Conservation (phyloP, 2,888 invertebrate genomes). For the Tiliacea citrago region DNA sequence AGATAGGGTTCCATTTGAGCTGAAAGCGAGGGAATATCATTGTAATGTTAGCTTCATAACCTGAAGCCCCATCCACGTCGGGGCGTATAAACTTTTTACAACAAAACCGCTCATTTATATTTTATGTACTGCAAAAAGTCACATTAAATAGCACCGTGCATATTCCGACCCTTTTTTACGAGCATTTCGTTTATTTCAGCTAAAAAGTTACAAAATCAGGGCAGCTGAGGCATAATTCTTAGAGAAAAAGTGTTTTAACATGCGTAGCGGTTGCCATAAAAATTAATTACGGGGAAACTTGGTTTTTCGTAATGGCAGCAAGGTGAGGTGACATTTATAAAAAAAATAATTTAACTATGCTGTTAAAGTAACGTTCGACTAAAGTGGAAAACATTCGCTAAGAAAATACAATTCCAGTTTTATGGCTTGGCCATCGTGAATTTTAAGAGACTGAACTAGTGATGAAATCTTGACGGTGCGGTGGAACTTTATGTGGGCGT, state of each 20-base stretch:
- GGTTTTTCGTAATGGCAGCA: conserved; percentile 57
- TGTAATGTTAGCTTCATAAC: conserved; percentile 42
- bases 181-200: conserved; percentile 61
- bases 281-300: conserved; percentile 65
- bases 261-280: conserved; percentile 61
- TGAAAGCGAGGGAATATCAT: conserved; percentile 21
- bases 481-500: conserved; percentile 43
- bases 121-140: conserved; percentile 66
- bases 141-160: conserved; percentile 60
- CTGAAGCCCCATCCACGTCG: conserved; percentile 36
- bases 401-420: conserved; percentile 57
- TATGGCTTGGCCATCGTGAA: conserved; percentile 41
- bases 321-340: conserved; percentile 56
- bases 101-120: conserved; percentile 65
- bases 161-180: conserved; percentile 66
- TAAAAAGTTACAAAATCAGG: conserved; percentile 65
- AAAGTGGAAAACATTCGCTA: conserved; percentile 58
- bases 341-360: conserved; percentile 49
- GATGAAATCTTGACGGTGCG: conserved; percentile 43
- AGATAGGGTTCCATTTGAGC: conserved; percentile 15
- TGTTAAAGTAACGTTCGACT: conserved; percentile 53
- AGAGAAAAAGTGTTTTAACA: conserved; percentile 61
- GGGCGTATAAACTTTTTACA: conserved; percentile 58
- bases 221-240: conserved; percentile 61
- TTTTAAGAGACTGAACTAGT: conserved; percentile 48